Base-by-base conservation (phyloP, 2,113 vertebrate genomes). In the Murina feae region DNA sequence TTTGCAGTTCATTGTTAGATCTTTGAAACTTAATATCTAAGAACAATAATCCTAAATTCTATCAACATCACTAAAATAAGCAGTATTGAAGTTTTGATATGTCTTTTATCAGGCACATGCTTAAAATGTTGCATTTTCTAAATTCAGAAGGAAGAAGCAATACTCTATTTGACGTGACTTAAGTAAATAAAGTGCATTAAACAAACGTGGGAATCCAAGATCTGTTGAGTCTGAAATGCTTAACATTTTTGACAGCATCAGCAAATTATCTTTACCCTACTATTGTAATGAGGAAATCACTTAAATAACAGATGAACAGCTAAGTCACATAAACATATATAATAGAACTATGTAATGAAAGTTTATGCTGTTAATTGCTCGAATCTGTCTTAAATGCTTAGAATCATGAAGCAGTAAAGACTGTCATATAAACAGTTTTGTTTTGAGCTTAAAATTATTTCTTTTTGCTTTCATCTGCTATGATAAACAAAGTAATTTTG, bases 381-480 rank as follows among this genome's bases (percentile, higher is more conserved):
- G 96, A 97, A 97, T 98, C 96, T 97, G 89, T 97, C 97, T 97
- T 96, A 96, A 97, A 98, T 94, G 98, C 96, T 90, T 83, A 97
- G 97, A 98, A 97, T 98, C 96, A 93, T n/a, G 97, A 95, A 97
- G 97, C 96, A 94, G 96, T 98, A 97, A 98, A 98, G 97, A 91
- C 97, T 97, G 95, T 97, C 97, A 96, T 95, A 89, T 98, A 98
- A 98, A 98, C 97, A 97, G 91, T 98, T 98, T 98, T 96, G 95
- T 88, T 98, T 98, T 95, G 96, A 97, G 97, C 97, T 98, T 96
- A 96, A 97, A 97, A 97, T 97, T 51, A 96, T 97, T 98, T 96
- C 88, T 93, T 97, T 93, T 95, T 84, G 95, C 93, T 97, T 96
- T 96, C 86, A 86, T 97, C 96, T 96, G 95, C 93, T 98, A 93